Evolutionary conservation across 2,888 invertebrate species (phyloP).

Genomic region (Dryomyza anilis): DNA sequence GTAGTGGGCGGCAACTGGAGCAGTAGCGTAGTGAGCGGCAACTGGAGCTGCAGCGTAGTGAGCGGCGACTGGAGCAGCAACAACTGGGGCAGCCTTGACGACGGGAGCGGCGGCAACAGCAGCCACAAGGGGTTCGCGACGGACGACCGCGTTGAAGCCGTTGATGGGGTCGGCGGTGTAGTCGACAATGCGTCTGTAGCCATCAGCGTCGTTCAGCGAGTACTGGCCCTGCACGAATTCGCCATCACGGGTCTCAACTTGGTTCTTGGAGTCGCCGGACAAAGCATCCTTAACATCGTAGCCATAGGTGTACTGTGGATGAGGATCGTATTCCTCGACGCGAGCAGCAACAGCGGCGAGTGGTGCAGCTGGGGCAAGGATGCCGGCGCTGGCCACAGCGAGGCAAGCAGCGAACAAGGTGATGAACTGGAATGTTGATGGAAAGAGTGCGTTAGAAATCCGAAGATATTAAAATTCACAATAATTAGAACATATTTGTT

Average conservation of each 20-base stretch:
- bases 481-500: too few relatives aligned
- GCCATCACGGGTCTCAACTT: conserved; percentile 60
- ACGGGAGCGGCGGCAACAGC: conserved; percentile 44
- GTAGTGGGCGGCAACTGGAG: too few relatives aligned
- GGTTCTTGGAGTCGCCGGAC: conserved; percentile 60
- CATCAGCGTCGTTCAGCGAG: conserved; percentile 61
- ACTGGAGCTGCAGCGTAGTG: conserved; percentile 38
- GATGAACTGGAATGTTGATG: conserved; percentile 51
- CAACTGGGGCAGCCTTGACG: conserved; percentile 35
- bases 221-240: conserved; percentile 61
- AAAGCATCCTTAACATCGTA: conserved; percentile 60
- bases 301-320: conserved; percentile 60
- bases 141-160: conserved; percentile 61
- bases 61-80: conserved; percentile 40
- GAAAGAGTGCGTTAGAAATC: too few relatives aligned
- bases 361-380: conserved; percentile 51
- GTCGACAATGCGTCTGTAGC: conserved; percentile 59
- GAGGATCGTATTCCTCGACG: conserved; percentile 58
- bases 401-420: conserved; percentile 52
- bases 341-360: conserved; percentile 45
- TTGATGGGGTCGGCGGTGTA: conserved; percentile 60
- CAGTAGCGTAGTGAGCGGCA: too few relatives aligned
- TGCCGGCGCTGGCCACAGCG: conserved; percentile 51
- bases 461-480: too few relatives aligned
- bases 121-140: conserved; percentile 55